A percentile compares a stretch with the other conserved stretches of the same genome.
Evolutionary conservation across 1,140 invertebrate genomes (phyloP).

Genomic region (Solenopsis invicta): DNA sequence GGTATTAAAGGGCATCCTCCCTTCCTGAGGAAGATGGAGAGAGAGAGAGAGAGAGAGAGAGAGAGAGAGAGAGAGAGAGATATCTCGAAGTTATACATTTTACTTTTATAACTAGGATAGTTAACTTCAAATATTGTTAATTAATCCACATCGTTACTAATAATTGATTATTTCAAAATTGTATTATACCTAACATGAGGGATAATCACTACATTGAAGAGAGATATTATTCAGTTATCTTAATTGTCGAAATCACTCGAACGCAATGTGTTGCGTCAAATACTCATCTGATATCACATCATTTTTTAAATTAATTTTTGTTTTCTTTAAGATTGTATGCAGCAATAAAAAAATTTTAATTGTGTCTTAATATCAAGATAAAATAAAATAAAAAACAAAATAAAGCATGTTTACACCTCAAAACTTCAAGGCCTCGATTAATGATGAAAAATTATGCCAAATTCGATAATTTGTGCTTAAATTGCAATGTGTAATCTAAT

Average conservation of each 20-base stretch:
- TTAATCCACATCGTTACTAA: background rate
- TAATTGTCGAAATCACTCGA: background rate
- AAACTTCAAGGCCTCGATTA: background rate
- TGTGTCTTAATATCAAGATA: background rate
- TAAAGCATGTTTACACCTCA: background rate
- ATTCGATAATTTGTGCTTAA: background rate
- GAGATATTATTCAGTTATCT: background rate
- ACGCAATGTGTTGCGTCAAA: background rate
- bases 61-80: background rate
- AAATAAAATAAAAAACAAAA: no score
- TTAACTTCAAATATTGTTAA: background rate
- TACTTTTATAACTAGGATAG: background rate
- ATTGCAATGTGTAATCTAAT: background rate
- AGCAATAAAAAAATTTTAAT: background rate
- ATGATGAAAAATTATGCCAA: constrained; percentile 12
- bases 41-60: background rate
- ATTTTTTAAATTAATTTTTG: background rate
- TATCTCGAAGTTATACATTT: background rate
- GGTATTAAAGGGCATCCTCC: no score
- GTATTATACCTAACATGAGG: background rate
- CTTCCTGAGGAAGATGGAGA: no score
- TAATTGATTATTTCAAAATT: constrained; percentile 25
- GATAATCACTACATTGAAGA: background rate
- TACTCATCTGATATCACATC: background rate
- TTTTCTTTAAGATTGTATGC: background rate